Evolutionary conservation across 1,140 invertebrate species (phyloP).

Genomic region (Phymorhynchus buccinoides): DNA sequence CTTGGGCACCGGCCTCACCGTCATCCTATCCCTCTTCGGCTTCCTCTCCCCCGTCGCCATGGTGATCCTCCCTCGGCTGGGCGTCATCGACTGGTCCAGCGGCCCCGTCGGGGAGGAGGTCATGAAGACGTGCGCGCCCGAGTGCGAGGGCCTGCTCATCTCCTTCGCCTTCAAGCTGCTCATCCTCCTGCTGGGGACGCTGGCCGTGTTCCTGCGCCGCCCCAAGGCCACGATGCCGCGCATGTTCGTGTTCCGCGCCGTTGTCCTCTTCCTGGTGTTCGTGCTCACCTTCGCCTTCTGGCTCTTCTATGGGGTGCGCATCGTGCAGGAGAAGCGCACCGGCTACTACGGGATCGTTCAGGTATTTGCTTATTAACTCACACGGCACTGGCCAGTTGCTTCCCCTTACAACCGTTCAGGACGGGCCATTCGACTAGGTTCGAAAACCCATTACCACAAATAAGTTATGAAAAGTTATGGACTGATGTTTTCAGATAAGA

Average conservation of each 20-base stretch:
- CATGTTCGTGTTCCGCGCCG: constrained; percentile 91
- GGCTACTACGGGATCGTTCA: constrained; percentile 81
- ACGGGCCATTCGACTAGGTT: too few relatives aligned
- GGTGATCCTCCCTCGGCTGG: constrained; percentile 88
- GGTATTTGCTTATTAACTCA: too few relatives aligned
- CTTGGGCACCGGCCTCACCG: constrained; percentile 81
- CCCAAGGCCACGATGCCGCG: constrained; percentile 88
- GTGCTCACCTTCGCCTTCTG: constrained; percentile 96
- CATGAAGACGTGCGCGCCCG: constrained; percentile 80
- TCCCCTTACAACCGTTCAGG: too few relatives aligned
- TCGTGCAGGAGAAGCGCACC: constrained; percentile 66
- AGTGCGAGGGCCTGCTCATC: constrained; percentile 91
- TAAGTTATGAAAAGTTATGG: too few relatives aligned
- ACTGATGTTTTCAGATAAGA: too few relatives aligned
- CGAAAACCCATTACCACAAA: too few relatives aligned
- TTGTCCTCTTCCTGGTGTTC: constrained; percentile 90
- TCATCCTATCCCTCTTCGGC: constrained; percentile 85
- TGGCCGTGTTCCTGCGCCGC: constrained; percentile 81
- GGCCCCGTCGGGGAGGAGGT: not conserved
- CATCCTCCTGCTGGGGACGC: constrained; percentile 92
- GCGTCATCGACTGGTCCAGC: constrained; percentile 75
- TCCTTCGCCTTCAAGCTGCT: constrained; percentile 93
- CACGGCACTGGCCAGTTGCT: too few relatives aligned
- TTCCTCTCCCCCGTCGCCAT: constrained; percentile 94
- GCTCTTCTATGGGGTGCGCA: constrained; percentile 95